These are phyloP conservation scores for Halcyon smyrnensis DNA, from an alignment of 2,797 vertebrate species.

Conservation along the genomic window DNA sequence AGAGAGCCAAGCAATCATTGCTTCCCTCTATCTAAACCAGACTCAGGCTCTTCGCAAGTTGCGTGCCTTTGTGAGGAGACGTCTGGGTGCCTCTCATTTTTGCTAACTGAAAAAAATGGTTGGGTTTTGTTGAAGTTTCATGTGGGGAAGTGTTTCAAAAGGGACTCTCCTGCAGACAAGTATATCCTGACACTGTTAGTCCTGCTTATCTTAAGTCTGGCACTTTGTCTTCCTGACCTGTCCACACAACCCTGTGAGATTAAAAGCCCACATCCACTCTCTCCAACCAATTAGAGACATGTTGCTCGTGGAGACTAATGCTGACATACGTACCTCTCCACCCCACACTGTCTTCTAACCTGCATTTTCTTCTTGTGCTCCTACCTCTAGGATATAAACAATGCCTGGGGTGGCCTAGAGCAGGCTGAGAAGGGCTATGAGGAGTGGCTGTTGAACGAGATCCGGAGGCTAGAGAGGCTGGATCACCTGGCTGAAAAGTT, in stretches of 20 bases:
- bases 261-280: neutral
- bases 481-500: slow-evolving; percentile 99
- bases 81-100: neutral
- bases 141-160: neutral
- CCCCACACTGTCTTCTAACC: neutral
- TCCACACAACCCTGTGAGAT: neutral
- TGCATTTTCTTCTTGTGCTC: neutral
- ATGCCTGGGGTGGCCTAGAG: slow-evolving; percentile 93
- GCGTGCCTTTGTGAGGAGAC: neutral
- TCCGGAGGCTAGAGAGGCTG: slow-evolving; percentile 93
- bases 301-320: neutral
- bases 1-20: neutral
- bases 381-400: slow-evolving; percentile 90
- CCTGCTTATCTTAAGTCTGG: neutral
- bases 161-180: neutral
- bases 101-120: neutral
- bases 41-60: neutral
- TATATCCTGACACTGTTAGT: neutral
- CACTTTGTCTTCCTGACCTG: neutral
- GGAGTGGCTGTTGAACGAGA: slow-evolving; percentile 98
- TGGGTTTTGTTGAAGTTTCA: neutral
- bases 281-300: neutral
- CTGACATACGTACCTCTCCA: neutral
- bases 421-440: slow-evolving; percentile 98
- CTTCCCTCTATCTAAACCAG: neutral